Evolutionary conservation across 1,140 invertebrate species (phyloP), one percentile per base, ranked within the genome.

Genomic region (Portunus trituberculatus): DNA sequence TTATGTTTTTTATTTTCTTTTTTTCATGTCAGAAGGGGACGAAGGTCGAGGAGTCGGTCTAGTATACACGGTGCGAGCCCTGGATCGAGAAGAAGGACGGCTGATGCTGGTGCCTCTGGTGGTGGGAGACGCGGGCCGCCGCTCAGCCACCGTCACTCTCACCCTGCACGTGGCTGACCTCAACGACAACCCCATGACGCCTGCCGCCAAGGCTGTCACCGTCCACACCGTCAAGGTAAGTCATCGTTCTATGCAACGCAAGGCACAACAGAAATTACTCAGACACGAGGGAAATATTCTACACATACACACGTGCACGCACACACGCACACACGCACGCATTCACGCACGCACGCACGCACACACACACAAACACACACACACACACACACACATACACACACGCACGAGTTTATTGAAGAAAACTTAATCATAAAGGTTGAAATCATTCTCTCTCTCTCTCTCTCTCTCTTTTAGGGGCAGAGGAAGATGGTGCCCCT

Each of bases 171-270:
- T 94, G 39, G 89, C 88, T 16, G 93, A 94, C 67, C 87, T 91
- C 32, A 94, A 94, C 93, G 93, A 93, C 92, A 93, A 93, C 84
- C 92, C 92, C 83, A 87, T 93, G 83, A 48, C 92, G 45, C 92
- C 92, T 28, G 92, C 93, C 39, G 89, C 93, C 67, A 94, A 94
- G 93, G 83, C 67, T 45, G 82, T 94, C 88, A 91, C 89, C 89
- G 88, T 91, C 16, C 93, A 94, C 48, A 91, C 89, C 25, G 31
- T 94, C 10, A 32, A 94, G 93, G 93, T 93, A 1, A 46, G 39
- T 20, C 52, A 59, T 20, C 10, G 52, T 59, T 10, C 10, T 20
- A 59, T 20, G 16, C 52, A 59, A 59, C 10, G 0, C 10, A 12
- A 59, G 52, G 0, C 52, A 59, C 52, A 59, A 59, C 2, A 59